A percentile compares a stretch with the other conserved stretches of the same genome.
Evolutionary conservation across 2,888 invertebrate genomes (phyloP).

Genomic region (Onthophagus sagittarius): DNA sequence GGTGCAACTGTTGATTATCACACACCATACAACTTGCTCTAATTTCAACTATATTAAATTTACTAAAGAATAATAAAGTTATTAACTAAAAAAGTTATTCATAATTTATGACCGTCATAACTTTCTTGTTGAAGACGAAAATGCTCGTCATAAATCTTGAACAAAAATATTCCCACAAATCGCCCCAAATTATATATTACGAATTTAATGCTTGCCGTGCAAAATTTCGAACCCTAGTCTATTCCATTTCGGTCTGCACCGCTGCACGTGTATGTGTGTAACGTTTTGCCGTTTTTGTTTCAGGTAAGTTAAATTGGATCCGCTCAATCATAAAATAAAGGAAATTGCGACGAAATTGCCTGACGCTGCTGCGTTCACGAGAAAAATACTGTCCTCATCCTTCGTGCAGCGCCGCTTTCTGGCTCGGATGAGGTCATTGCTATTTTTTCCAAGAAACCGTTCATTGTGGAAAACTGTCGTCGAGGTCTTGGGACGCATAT

Average conservation of each 20-base stretch:
- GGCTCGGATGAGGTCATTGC: neutral
- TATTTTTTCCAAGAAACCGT: neutral
- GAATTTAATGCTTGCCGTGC: conserved; percentile 7
- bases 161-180: neutral
- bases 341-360: conserved; percentile 35
- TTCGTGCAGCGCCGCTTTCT: neutral
- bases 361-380: conserved; percentile 17
- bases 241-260: neutral
- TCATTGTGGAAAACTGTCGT: neutral
- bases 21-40: no score
- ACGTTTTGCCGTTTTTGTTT: conserved; percentile 27
- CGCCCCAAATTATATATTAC: conserved; percentile 1
- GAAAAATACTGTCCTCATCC: conserved; percentile 4
- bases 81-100: no score
- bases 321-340: conserved; percentile 36
- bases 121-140: neutral
- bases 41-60: no score
- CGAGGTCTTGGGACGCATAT: conserved; percentile 7
- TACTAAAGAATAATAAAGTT: no score
- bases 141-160: neutral
- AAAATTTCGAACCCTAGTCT: neutral
- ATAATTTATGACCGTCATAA: no score
- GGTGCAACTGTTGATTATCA: no score
- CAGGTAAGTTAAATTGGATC: conserved; percentile 34
- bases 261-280: conserved; percentile 6